Evolutionary conservation across 2,113 vertebrate species (phyloP).

Genomic region (Semnornis frantzii): DNA sequence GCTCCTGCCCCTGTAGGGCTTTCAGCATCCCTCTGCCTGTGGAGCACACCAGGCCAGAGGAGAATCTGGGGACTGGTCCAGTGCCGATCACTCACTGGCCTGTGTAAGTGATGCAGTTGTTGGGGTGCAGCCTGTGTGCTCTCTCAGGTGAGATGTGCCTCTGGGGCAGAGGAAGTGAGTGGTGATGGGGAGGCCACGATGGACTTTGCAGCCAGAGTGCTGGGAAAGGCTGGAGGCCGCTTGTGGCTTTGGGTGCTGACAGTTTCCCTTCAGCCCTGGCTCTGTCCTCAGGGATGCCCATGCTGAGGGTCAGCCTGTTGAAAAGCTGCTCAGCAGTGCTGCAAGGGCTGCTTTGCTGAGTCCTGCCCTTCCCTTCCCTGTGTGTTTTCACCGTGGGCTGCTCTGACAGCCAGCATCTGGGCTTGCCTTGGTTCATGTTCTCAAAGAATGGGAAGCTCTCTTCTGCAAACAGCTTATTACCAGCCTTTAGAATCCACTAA

Average conservation of each 20-base stretch:
- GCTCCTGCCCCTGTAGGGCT: background rate
- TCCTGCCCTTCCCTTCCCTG: accelerated
- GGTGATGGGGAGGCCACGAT: background rate
- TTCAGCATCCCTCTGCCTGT: background rate
- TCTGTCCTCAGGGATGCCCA: background rate
- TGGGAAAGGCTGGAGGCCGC: background rate
- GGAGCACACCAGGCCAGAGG: background rate
- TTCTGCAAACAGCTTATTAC: background rate
- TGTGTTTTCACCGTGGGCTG: background rate
- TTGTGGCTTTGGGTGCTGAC: accelerated
- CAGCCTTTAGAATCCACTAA: background rate
- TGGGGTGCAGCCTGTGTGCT: accelerated
- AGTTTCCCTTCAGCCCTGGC: background rate
- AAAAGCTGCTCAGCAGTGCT: background rate
- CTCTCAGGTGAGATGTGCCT: background rate
- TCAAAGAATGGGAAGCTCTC: background rate
- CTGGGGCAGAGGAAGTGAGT: background rate
- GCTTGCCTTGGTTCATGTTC: background rate
- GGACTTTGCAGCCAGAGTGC: background rate
- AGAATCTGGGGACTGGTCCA: accelerated
- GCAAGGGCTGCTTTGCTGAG: background rate
- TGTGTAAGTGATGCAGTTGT: accelerated
- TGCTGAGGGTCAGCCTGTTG: no score
- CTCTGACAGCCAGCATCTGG: background rate
- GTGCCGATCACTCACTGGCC: background rate